Evolutionary conservation across 2,888 invertebrate genomes (phyloP).

Genomic region (Celastrina argiolus): DNA sequence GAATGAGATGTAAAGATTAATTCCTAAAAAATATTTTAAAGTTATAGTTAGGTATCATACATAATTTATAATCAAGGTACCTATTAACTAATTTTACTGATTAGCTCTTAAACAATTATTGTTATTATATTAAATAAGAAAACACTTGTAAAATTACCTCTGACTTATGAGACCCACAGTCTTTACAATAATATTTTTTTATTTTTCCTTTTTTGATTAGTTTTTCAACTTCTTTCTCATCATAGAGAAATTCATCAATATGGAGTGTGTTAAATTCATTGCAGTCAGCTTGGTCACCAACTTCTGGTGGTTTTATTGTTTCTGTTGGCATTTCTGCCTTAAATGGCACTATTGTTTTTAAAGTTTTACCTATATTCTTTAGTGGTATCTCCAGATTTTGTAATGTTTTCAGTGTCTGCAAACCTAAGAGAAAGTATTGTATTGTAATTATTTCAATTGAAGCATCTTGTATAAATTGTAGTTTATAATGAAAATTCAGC

Average conservation of each 20-base stretch:
- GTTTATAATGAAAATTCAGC: background rate
- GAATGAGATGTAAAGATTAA: conserved; percentile 82
- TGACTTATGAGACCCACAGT: conserved; percentile 59
- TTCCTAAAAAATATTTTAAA: conserved; percentile 47
- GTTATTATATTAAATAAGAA: conserved; percentile 13
- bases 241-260: conserved; percentile 84
- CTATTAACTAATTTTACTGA: no score
- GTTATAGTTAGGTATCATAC: background rate
- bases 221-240: conserved; percentile 78
- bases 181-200: conserved; percentile 54
- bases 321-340: conserved; percentile 62
- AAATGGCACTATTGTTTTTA: conserved; percentile 59
- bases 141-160: conserved; percentile 42
- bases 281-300: conserved; percentile 75
- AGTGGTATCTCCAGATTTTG: conserved; percentile 48
- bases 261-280: conserved; percentile 74
- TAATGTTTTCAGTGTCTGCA: conserved; percentile 47
- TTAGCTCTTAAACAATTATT: conserved; percentile 60
- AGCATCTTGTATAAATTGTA: background rate
- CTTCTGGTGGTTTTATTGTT: conserved; percentile 55
- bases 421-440: conserved; percentile 50
- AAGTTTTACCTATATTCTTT: conserved; percentile 51
- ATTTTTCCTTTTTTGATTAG: conserved; percentile 55
- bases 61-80: no score
- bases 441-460: background rate